Evolutionary conservation across 2,888 invertebrate species (phyloP).

Genomic region (Drepanosiphum platanoidis): DNA sequence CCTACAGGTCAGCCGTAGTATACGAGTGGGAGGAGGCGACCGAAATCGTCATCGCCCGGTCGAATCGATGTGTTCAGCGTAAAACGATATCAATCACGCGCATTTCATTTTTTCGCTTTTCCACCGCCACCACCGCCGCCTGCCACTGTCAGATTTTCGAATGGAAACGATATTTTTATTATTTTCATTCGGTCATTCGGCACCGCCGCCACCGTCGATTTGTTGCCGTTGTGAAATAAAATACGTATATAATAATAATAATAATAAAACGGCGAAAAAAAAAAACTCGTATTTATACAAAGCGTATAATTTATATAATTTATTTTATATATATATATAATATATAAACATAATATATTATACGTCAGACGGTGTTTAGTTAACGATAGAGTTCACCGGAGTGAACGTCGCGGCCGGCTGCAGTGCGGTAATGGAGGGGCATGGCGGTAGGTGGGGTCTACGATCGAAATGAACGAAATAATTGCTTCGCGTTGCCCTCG

Average conservation of each 20-base stretch:
- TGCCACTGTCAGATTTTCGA: constrained; percentile 55
- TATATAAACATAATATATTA: not conserved
- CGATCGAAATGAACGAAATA: not conserved
- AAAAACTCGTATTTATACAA: not conserved
- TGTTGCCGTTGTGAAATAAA: constrained; percentile 1
- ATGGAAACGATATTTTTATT: constrained; percentile 58
- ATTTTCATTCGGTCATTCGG: constrained; percentile 41
- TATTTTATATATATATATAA: not conserved
- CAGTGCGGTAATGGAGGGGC: no score
- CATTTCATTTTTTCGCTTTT: constrained; percentile 14
- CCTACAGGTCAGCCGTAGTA: not conserved
- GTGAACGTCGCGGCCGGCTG: not conserved
- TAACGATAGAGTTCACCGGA: not conserved
- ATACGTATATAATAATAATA: not conserved
- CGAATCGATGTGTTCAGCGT: constrained; percentile 54
- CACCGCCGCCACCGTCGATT: not conserved
- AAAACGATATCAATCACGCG: constrained; percentile 59
- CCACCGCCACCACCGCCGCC: not conserved
- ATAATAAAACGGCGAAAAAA: not conserved
- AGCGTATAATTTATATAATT: not conserved
- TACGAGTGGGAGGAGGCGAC: not conserved
- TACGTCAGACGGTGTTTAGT: not conserved
- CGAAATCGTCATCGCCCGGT: constrained; percentile 7
- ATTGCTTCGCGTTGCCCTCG: not conserved
- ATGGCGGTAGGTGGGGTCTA: not conserved